Percentiles rank a stretch among this genome's conserved stretches.
Evolutionary conservation across 1,140 invertebrate genomes (phyloP).

Genomic region (Camponotus vicinus): DNA sequence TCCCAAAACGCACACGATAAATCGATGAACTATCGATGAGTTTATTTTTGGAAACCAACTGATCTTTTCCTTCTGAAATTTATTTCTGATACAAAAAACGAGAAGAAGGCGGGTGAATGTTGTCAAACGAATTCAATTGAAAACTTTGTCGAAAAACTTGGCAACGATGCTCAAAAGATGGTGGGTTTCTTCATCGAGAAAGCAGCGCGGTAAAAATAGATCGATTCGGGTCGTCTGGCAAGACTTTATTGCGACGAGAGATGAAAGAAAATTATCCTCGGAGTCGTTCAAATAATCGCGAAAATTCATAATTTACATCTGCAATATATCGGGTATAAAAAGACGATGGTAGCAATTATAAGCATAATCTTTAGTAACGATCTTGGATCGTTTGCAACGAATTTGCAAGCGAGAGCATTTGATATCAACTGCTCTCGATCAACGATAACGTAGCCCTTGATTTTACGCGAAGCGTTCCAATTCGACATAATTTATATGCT

Average conservation of each 20-base stretch:
- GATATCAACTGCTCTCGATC: background rate
- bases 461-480: background rate
- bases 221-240: conserved; percentile 27
- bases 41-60: conserved; percentile 49
- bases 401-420: background rate
- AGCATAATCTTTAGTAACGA: conserved; percentile 11
- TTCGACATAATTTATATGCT: conserved; percentile 27
- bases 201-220: conserved; percentile 46
- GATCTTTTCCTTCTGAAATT: conserved; percentile 4
- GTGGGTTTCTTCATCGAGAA: conserved; percentile 15
- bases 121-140: conserved; percentile 36
- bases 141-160: conserved; percentile 48
- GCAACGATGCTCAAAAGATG: conserved; percentile 46
- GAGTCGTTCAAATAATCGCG: background rate
- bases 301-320: conserved; percentile 8
- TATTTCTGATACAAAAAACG: conserved; percentile 16
- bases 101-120: background rate
- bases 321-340: background rate
- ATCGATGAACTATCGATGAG: background rate
- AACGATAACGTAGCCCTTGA: background rate
- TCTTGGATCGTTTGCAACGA: background rate
- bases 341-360: background rate
- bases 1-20: background rate
- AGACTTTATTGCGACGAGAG: conserved; percentile 15
- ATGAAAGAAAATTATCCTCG: background rate